Conservation (phyloP, 53 echinoderm and acorn worm genomes). For the Henricia sp. region DNA sequence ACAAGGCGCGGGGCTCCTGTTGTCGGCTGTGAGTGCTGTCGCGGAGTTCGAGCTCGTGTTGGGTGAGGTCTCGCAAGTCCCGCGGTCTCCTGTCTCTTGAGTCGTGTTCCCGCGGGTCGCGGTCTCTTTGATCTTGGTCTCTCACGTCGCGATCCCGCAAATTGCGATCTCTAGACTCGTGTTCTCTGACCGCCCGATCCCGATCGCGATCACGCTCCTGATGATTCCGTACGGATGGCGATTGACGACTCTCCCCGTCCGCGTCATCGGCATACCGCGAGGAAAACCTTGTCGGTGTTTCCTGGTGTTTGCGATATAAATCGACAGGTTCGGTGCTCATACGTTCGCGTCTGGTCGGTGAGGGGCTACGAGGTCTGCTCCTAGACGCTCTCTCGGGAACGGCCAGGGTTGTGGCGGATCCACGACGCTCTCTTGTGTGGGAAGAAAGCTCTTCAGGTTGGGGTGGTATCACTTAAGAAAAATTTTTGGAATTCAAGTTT, state of each 20-base stretch:
- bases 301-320: constrained; percentile 34
- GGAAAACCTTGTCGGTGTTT: constrained; percentile 14
- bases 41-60: constrained; percentile 8
- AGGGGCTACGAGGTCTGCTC: constrained; percentile 83
- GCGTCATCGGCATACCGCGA: constrained; percentile 22
- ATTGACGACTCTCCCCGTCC: constrained; percentile 27
- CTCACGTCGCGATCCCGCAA: constrained; percentile 39
- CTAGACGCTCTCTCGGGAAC: constrained; percentile 82
- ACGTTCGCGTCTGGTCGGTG: constrained; percentile 68
- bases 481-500: too few relatives aligned
- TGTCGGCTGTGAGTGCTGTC: too few relatives aligned
- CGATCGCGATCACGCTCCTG: constrained; percentile 22
- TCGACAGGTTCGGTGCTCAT: constrained; percentile 52
- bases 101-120: constrained; percentile 1
- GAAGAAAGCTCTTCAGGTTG: constrained; percentile 78
- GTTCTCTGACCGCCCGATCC: constrained; percentile 30
- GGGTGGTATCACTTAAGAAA: constrained; percentile 80
- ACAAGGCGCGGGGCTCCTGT: constrained; percentile 62
- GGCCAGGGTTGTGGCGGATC: constrained; percentile 87
- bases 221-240: constrained; percentile 1
- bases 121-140: constrained; percentile 24
- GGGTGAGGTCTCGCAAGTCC: constrained; percentile 17
- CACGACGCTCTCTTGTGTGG: constrained; percentile 75
- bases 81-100: background rate
- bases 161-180: constrained; percentile 25